phyloP scores from a whole-genome alignment of 92 coral and sea anemone species.

The Plumapathes pennacea region DNA sequence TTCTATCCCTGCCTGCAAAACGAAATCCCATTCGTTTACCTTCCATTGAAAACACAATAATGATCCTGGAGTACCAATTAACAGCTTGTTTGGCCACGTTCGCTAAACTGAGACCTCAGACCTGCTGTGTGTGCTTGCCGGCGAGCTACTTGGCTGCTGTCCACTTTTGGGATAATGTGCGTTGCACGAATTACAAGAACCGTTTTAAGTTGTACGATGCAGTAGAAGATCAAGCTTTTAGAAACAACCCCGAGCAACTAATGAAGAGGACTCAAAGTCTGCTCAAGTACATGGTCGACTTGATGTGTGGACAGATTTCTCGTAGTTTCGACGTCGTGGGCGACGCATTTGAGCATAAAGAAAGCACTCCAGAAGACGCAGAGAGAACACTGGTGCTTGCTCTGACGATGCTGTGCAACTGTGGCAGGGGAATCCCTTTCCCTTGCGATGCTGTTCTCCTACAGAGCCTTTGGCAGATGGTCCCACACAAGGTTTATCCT shows the following conservation, averaged over 20 bases:
- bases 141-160: constrained; percentile 58
- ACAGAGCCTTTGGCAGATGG: constrained; percentile 14
- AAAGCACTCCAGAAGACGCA: constrained; percentile 24
- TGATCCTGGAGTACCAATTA: constrained; percentile 66
- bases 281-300: constrained; percentile 33
- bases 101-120: constrained; percentile 20
- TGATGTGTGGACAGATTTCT: constrained; percentile 41
- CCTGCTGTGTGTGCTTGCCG: constrained; percentile 47
- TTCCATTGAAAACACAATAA: constrained; percentile 61
- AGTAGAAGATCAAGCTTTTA: constrained; percentile 20
- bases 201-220: constrained; percentile 28
- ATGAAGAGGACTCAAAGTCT: constrained; percentile 10
- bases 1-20: no score
- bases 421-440: constrained; percentile 53
- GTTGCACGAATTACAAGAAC: constrained; percentile 22
- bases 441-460: constrained; percentile 41
- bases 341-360: constrained; percentile 17
- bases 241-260: constrained; percentile 1
- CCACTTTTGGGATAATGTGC: constrained; percentile 52
- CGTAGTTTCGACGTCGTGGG: constrained; percentile 44
- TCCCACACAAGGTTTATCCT: constrained; percentile 21
- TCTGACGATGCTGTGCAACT: constrained; percentile 70
- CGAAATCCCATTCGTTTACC: no score
- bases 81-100: constrained; percentile 64
- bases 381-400: constrained; percentile 55